These are phyloP conservation scores for Lutjanus argentimaculatus DNA, from an alignment of 2,797 vertebrate species.

Conservation along the genomic window DNA sequence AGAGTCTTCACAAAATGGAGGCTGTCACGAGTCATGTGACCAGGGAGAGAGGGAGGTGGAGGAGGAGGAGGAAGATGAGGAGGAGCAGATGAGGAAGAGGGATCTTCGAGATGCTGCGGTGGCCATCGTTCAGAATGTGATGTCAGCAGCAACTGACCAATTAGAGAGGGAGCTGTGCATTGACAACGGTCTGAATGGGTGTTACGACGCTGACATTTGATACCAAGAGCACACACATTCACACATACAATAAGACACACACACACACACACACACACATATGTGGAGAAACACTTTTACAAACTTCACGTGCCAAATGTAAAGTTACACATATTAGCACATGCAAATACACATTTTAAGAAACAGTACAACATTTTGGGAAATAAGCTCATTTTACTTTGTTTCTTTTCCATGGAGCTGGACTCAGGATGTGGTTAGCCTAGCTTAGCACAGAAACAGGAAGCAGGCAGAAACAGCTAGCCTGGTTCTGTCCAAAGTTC, in stretches of 20 bases:
- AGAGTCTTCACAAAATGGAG: conserved; percentile 57
- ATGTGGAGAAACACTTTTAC: not conserved
- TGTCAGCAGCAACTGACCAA: conserved; percentile 83
- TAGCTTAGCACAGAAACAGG: conserved; percentile 28
- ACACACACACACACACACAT: not conserved
- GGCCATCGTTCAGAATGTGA: conserved; percentile 83
- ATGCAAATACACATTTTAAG: not conserved
- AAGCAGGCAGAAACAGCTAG: not conserved
- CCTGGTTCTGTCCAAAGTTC: not conserved
- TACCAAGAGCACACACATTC: conserved; percentile 18
- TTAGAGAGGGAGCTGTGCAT: conserved; percentile 83
- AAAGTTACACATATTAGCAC: conserved; percentile 9
- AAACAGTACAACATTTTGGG: not conserved
- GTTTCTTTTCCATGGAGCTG: not conserved
- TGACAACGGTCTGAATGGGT: conserved; percentile 74
- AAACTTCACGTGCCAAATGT: conserved; percentile 27
- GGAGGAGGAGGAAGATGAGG: conserved; percentile 49
- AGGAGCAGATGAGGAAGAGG: conserved; percentile 80
- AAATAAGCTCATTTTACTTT: not conserved
- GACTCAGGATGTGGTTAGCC: not conserved
- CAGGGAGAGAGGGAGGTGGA: conserved; percentile 59
- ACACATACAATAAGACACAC: not conserved
- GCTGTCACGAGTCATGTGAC: conserved; percentile 49
- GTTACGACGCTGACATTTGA: conserved; percentile 49
- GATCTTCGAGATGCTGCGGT: conserved; percentile 81